Evolutionary conservation across 2,888 invertebrate genomes (phyloP), one percentile per base, ranked within the genome.

Genomic region (Hemicrepidius hirtus): DNA sequence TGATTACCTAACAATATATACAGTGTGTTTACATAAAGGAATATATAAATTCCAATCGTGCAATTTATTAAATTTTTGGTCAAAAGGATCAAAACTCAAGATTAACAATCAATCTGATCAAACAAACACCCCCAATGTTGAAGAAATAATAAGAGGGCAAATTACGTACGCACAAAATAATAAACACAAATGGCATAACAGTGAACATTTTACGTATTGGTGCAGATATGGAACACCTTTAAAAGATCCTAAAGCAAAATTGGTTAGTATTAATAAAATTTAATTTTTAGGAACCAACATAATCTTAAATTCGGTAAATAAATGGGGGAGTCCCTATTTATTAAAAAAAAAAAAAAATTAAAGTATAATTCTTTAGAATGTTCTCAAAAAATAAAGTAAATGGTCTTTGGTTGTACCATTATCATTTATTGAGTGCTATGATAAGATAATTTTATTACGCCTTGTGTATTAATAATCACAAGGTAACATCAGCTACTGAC

Each of bases 91-190:
- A 79, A 89, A 90, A 80, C 89, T 93, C 82, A 88, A 92, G 79
- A 93, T 93, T 82, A 92, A 92, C 86, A 93, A 93, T 82, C 91
- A 92, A 81, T 90, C 90, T 79, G 93, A 93, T 85, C 92, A 92
- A 82, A 91, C 91, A 82, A 91, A 92, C 84, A 87, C 89, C 60
- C 90, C 92, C 41, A 91, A 93, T 85, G 88, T 84, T 77, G 92
- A 92, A 80, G 91, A 91, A 84, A 90, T 91, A 84, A 92, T 93
- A 81, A 88, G 91, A 85, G 90, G 90, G 81, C 92, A 93, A 88
- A 88, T 90, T 84, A 88, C 88, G 81, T 88, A 88, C 85, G 89
- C 90, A 75, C 87, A 89, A 78, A 89, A 88, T 82, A 88, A 89
- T 83, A 90, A 89, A 86, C 88, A 89, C 87, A 90, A 90, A 84